Evolutionary conservation across 2,113 vertebrate species (phyloP), one percentile per base, ranked within the genome.

Genomic region (Phoxinus phoxinus): DNA sequence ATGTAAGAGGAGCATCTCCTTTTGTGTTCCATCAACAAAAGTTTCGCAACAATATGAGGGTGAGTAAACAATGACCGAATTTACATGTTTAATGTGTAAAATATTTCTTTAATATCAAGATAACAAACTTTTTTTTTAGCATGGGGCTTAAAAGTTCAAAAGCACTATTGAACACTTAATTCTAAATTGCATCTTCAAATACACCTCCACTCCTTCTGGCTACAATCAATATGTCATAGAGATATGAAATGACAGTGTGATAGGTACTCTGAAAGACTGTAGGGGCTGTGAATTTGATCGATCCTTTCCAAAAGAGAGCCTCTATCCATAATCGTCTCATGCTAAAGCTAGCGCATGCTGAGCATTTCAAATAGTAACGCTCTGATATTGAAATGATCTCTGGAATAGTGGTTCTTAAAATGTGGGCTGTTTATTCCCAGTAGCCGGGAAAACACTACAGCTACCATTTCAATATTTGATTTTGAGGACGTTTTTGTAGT

Each of bases 221-320:
- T 83, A 83, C 74, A 86, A 89, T 91, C 90, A 91, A 88, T 91
- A 89, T 89, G 88, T 88, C 88, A 89, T 90, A 88, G 58, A 85
- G 83, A 88, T 90, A 86, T 89, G 84, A 86, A 90, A 90, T 89
- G 82, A 72, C 86, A 84, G 86, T 90, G 48, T 84, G 65, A 87
- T 90, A 82, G 85, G 81, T 61, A 71, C 76, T 15, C 85, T 72
- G 85, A 74, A 35, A 77, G 56, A 86, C 44, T 84, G 69, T 25
- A 82, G 27, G 56, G 25, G 85, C 71, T 27, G 65, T 78, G 71
- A 63, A 27, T 76, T 58, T 80, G 82, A 89, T 88, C 87, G 75
- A 91, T 89, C 83, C 53, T 58, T 76, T 73, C 67, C 30, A 67
- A 88, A 89, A 77, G 48, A 67, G 25, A 17, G 46, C 10, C 15